These are phyloP conservation scores for Equus quagga DNA, from an alignment of 2,113 vertebrate genomes.

Conservation along the genomic window DNA sequence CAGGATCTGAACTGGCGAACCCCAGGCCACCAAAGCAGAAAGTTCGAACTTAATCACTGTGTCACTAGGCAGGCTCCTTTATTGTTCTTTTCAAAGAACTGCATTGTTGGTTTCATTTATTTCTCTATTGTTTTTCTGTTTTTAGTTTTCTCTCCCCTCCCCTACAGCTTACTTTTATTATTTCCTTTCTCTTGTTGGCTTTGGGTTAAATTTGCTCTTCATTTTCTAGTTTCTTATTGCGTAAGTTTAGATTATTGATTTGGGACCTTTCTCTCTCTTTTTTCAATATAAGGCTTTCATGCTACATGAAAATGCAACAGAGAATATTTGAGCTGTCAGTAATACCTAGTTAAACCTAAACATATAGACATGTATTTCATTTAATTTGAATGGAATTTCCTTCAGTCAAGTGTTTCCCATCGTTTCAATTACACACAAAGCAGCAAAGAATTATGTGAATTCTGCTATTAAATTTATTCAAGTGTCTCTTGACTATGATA, in stretches of 20 bases:
- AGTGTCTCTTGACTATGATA: constrained; percentile 81
- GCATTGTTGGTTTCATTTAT: background rate
- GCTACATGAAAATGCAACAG: background rate
- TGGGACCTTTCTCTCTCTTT: background rate
- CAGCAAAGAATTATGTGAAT: constrained; percentile 74
- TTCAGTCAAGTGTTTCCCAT: background rate
- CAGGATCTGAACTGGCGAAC: no score
- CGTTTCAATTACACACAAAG: constrained; percentile 76
- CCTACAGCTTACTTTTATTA: background rate
- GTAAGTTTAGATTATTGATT: background rate
- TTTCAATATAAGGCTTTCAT: background rate
- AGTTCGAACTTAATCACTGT: no score
- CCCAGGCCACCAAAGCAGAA: no score
- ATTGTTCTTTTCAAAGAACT: background rate
- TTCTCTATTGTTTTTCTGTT: background rate
- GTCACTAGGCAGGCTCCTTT: background rate
- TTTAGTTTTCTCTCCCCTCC: background rate
- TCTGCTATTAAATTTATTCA: constrained; percentile 84
- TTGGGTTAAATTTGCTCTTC: constrained; percentile 2
- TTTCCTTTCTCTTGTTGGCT: background rate
- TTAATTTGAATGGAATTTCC: background rate
- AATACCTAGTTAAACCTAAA: background rate
- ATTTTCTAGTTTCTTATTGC: background rate
- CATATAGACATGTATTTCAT: background rate
- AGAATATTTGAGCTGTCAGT: background rate